Evolutionary conservation across 2,888 invertebrate species (phyloP), one percentile per base, ranked within the genome.

Genomic region (Tachina grossa): DNA sequence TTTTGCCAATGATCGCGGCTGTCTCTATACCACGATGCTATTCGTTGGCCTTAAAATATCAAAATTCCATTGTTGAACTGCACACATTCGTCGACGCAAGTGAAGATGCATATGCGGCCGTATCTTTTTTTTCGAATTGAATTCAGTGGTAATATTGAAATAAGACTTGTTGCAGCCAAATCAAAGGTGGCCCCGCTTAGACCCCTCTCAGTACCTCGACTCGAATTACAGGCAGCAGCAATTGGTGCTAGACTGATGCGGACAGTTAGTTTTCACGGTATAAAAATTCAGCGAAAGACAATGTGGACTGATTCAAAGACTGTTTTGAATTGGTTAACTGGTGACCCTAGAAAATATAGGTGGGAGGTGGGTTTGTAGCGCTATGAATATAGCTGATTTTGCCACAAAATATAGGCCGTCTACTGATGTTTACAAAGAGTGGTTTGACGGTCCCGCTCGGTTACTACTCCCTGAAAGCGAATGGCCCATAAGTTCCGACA

Each of bases 171-270:
- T 8, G 22, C 65, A 8, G 65, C 65, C 22, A 63, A 63, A 63
- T 45, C 47, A 8, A 65, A 65, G 14, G 65, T 65, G 65, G 65
- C 47, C 22, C 22, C 65, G 19, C 66, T 49, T 49, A 14, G 66
- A 49, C 66, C 45, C 13, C 45, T 47, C 3, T 65, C 61, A 11
- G 65, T 65, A 47, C 47, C 65, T 8, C n/a, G 63, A 41, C 61
- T 61, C 16, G 61, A 41, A 41, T 43, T 61, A 10, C 59, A 61
- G 14, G 31, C 31, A 31, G 31, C 31, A 31, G 31, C 31, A 31
- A 31, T 31, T 31, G 31, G 31, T 31, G 31, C 45, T 16, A 63
- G 63, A 16, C 19, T 63, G 1, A 45, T 63, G 19, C 10, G 3
- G 10, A 63, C 63, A 45, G 45, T 63, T 11, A 63, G 63, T 16